phyloP scores from a whole-genome alignment of 2,888 invertebrate genomes.

The Ecdyonurus torrentis region DNA sequence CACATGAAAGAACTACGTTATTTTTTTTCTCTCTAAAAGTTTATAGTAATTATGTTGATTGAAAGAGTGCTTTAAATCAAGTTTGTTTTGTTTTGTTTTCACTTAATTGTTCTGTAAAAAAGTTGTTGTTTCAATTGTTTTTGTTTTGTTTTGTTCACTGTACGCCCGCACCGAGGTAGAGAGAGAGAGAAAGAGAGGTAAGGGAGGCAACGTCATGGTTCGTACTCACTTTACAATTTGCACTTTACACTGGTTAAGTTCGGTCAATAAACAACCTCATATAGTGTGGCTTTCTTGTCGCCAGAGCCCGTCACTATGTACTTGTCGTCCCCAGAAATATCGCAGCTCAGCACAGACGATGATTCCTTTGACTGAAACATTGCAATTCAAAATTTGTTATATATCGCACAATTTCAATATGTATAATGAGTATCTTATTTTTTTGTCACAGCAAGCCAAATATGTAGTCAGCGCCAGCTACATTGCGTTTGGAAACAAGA shows the following conservation, averaged over 20 bases:
- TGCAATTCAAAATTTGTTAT: constrained; percentile 9
- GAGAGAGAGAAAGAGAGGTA: too few relatives aligned
- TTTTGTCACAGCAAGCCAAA: too few relatives aligned
- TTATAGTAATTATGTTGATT: not conserved
- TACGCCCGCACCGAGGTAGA: too few relatives aligned
- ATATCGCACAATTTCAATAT: too few relatives aligned
- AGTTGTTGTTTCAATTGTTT: not conserved
- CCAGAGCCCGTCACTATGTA: constrained; percentile 96
- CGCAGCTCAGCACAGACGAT: constrained; percentile 94
- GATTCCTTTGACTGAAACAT: constrained; percentile 77
- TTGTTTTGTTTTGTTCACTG: not conserved
- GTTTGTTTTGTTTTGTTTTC: too few relatives aligned
- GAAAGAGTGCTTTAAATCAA: not conserved
- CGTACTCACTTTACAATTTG: too few relatives aligned
- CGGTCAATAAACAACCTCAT: constrained; percentile 84
- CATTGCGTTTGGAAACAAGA: not conserved
- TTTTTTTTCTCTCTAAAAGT: not conserved
- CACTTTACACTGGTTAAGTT: too few relatives aligned
- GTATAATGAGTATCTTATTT: too few relatives aligned
- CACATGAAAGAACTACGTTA: not conserved
- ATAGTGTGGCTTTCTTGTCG: constrained; percentile 94
- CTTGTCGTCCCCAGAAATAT: constrained; percentile 94
- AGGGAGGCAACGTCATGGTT: too few relatives aligned
- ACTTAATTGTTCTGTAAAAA: not conserved
- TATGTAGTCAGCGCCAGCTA: not conserved